A percentile compares a stretch with the other conserved stretches of the same genome.
These are phyloP conservation scores for Andrena minutula DNA, from an alignment of 2,888 invertebrate genomes.

Conservation along the genomic window DNA sequence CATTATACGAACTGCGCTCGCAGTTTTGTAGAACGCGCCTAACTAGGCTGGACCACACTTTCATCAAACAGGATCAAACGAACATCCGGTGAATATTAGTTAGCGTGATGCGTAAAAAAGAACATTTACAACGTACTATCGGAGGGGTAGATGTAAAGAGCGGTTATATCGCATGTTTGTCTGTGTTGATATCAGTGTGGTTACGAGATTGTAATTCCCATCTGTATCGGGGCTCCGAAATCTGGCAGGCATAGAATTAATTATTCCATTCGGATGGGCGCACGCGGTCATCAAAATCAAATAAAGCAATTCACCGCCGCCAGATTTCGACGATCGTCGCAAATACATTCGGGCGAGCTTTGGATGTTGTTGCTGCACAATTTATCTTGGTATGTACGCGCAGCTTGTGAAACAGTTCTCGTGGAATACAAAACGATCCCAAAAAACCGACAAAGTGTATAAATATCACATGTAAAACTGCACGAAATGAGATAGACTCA, in stretches of 20 bases:
- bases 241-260: conserved; percentile 52
- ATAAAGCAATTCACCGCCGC: conserved; percentile 54
- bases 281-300: conserved; percentile 50
- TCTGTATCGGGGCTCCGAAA: conserved; percentile 53
- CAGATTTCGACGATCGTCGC: conserved; percentile 56
- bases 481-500: conserved; percentile 85
- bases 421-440: conserved; percentile 58
- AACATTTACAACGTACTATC: conserved; percentile 1
- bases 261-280: conserved; percentile 60
- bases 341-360: conserved; percentile 68
- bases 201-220: conserved; percentile 56
- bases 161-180: conserved; percentile 18
- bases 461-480: conserved; percentile 80
- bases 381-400: conserved; percentile 48
- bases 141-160: conserved; percentile 15
- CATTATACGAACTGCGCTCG: conserved; percentile 54
- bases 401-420: conserved; percentile 56
- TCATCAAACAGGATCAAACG: conserved; percentile 57
- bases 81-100: conserved; percentile 10
- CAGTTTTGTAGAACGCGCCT: conserved; percentile 59
- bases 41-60: conserved; percentile 59
- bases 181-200: conserved; percentile 54
- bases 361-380: conserved; percentile 54
- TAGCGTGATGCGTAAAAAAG: conserved; percentile 25
- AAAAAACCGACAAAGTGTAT: conserved; percentile 73